Percentiles rank a stretch among this genome's conserved stretches.
phyloP scores from a whole-genome alignment of 53 echinoderm and acorn worm species.

The Paelopatides confundens region DNA sequence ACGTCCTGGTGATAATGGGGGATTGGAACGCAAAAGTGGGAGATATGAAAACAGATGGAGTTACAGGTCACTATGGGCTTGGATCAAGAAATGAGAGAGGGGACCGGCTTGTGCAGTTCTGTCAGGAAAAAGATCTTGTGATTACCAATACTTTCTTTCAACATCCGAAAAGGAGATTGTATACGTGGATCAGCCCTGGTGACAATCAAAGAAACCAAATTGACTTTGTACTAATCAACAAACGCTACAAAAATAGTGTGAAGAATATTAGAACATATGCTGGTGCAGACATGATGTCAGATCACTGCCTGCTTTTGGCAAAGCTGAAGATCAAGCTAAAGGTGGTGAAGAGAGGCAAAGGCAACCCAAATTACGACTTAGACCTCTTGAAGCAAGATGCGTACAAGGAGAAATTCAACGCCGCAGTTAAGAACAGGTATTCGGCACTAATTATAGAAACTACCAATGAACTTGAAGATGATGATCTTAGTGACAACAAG shows the following conservation, averaged over 20 bases:
- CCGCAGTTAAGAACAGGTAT: neutral
- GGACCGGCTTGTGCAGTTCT: slow-evolving; percentile 43
- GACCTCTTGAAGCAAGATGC: neutral
- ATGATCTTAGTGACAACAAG: no score
- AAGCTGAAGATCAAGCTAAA: neutral
- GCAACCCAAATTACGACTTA: neutral
- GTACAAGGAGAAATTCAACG: neutral
- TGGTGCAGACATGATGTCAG: slow-evolving; percentile 40
- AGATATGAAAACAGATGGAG: neutral
- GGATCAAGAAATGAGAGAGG: slow-evolving; percentile 53
- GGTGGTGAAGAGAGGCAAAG: neutral
- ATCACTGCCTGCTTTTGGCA: slow-evolving; percentile 21
- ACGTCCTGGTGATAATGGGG: neutral
- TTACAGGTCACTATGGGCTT: no score
- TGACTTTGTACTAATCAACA: slow-evolving; percentile 38
- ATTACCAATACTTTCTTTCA: slow-evolving; percentile 43
- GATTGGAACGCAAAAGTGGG: slow-evolving; percentile 50
- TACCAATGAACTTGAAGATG: neutral
- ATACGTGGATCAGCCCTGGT: slow-evolving; percentile 39
- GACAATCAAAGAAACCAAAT: slow-evolving; percentile 47
- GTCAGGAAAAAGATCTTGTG: slow-evolving; percentile 15
- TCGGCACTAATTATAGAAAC: neutral
- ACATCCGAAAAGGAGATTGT: slow-evolving; percentile 47
- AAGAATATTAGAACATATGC: slow-evolving; percentile 33
- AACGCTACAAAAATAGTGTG: neutral